These are phyloP conservation scores for Anthonomus grandis DNA, from an alignment of 1,140 invertebrate species.

Conservation along the genomic window DNA sequence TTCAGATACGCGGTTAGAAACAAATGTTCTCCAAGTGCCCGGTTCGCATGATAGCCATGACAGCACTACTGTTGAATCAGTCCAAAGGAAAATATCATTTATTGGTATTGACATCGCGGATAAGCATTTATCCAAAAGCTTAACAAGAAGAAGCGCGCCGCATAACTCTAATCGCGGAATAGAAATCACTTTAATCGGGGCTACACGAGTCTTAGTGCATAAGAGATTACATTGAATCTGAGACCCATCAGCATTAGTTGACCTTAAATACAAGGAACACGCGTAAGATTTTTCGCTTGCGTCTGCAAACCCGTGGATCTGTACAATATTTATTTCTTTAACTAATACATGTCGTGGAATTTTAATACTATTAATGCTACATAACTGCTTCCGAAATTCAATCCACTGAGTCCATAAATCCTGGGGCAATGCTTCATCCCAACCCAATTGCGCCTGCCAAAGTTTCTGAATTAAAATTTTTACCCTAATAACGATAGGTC, in stretches of 20 bases:
- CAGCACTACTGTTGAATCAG: conserved; percentile 48
- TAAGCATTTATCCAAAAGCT: conserved; percentile 23
- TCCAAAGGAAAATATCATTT: conserved; percentile 40
- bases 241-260: not conserved
- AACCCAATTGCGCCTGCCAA: conserved; percentile 43
- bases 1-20: conserved; percentile 42
- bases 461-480: conserved; percentile 50
- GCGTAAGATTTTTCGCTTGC: conserved; percentile 40
- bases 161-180: conserved; percentile 43
- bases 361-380: conserved; percentile 7
- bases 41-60: too few relatives aligned
- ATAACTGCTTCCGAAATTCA: conserved; percentile 14
- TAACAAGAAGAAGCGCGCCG: conserved; percentile 41
- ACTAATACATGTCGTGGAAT: conserved; percentile 31
- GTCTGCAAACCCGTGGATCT: conserved; percentile 44
- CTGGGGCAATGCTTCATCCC: conserved; percentile 46
- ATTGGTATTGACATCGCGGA: conserved; percentile 30
- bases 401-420: conserved; percentile 32
- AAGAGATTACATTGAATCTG: conserved; percentile 11
- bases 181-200: conserved; percentile 42
- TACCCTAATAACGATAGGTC: conserved; percentile 40
- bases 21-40: too few relatives aligned
- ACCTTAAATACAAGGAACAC: conserved; percentile 35
- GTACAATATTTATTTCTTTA: conserved; percentile 9
- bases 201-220: conserved; percentile 42